Conservation (phyloP, 2,797 vertebrate genomes). For the Mus minutoides region DNA sequence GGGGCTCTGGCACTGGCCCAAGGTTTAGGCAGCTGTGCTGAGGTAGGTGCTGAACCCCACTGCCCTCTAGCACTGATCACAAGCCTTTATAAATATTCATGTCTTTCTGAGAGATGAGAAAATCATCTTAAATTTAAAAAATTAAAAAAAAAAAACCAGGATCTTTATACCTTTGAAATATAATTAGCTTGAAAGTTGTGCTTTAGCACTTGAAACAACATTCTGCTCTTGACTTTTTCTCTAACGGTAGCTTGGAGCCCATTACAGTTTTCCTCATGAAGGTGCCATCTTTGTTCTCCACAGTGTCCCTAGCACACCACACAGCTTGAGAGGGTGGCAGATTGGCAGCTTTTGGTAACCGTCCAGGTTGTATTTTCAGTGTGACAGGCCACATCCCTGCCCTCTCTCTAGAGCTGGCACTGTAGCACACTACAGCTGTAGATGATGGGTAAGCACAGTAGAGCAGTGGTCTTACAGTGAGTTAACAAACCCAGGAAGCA, state of each 20-base stretch:
- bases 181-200: conserved; percentile 54
- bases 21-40: conserved; percentile 54
- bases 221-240: background rate
- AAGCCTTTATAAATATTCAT: conserved; percentile 58
- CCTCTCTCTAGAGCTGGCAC: background rate
- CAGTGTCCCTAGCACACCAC: background rate
- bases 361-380: background rate
- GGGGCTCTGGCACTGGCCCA: conserved; percentile 67
- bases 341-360: background rate
- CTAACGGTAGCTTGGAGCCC: background rate
- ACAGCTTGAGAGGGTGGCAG: background rate
- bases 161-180: conserved; percentile 56
- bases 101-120: conserved; percentile 50
- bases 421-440: background rate
- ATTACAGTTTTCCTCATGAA: background rate
- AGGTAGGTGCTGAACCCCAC: conserved; percentile 24
- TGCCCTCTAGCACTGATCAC: conserved; percentile 1
- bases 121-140: conserved; percentile 49
- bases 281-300: background rate
- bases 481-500: background rate
- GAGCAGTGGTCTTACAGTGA: too few relatives aligned
- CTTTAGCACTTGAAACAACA: conserved; percentile 11
- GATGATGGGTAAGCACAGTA: background rate
- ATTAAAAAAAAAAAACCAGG: conserved; percentile 27
- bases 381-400: background rate